These are phyloP conservation scores for Protonemura montana DNA, from an alignment of 2,888 invertebrate species.

Conservation along the genomic window DNA sequence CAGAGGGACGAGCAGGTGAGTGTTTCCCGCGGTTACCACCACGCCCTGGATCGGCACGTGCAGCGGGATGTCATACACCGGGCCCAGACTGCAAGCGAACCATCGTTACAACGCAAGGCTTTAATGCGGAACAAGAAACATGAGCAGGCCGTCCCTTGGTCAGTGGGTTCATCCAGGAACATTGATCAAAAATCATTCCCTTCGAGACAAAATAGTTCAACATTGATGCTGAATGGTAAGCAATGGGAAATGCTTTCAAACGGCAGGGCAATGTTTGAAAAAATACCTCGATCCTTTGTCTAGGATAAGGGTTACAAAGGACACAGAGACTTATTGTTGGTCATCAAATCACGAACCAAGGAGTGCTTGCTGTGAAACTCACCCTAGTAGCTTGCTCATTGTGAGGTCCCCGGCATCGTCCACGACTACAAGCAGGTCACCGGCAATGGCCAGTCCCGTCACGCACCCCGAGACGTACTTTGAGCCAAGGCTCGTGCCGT, in stretches of 20 bases:
- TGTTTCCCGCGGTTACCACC: constrained; percentile 62
- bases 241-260: too few species aligned
- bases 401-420: constrained; percentile 65
- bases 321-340: background rate
- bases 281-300: too few species aligned
- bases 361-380: too few species aligned
- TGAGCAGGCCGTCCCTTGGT: too few species aligned
- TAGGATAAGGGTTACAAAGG: too few species aligned
- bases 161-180: too few species aligned
- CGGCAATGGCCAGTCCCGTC: constrained; percentile 61
- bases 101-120: background rate
- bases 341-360: too few species aligned
- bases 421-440: constrained; percentile 61
- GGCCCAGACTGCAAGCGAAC: constrained; percentile 58
- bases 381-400: constrained; percentile 61
- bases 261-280: too few species aligned
- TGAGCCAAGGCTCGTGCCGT: constrained; percentile 62
- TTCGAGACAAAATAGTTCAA: too few species aligned
- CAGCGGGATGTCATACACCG: constrained; percentile 63
- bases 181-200: too few species aligned
- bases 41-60: constrained; percentile 64
- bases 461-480: constrained; percentile 63
- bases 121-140: too few species aligned
- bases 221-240: too few species aligned
- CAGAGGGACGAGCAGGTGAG: constrained; percentile 67